A percentile compares a stretch with the other conserved stretches of the same genome.
Evolutionary conservation across 1,140 invertebrate species (phyloP).

Genomic region (Ooceraea biroi): DNA sequence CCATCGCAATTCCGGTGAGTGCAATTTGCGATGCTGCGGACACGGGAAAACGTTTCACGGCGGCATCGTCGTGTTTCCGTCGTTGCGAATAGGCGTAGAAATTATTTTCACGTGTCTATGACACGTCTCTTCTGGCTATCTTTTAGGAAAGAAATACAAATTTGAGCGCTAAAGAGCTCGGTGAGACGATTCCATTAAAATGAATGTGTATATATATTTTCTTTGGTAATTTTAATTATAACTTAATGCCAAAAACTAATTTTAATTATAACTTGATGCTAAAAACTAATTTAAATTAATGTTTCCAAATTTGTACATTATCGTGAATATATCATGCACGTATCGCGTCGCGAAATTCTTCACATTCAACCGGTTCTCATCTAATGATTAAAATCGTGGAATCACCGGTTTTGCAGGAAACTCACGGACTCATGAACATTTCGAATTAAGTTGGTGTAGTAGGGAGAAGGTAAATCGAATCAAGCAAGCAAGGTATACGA

Average conservation of each 20-base stretch:
- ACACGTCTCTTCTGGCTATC: no score
- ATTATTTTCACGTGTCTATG: neutral
- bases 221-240: no score
- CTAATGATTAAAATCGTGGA: neutral
- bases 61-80: neutral
- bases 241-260: neutral
- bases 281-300: neutral
- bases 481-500: conserved; percentile 43
- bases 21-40: neutral
- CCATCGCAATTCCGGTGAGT: conserved; percentile 23
- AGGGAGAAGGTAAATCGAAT: conserved; percentile 41
- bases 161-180: no score
- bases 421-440: neutral
- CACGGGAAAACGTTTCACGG: neutral
- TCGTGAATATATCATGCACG: neutral
- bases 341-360: neutral
- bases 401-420: neutral
- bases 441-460: conserved; percentile 12
- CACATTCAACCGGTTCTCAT: neutral
- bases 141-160: no score
- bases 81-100: neutral
- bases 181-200: no score
- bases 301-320: neutral
- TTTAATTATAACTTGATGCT: neutral
- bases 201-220: no score